Evolutionary conservation across 2,113 vertebrate genomes (phyloP), one percentile per base, ranked within the genome.

Genomic region (Oncorhynchus masou): DNA sequence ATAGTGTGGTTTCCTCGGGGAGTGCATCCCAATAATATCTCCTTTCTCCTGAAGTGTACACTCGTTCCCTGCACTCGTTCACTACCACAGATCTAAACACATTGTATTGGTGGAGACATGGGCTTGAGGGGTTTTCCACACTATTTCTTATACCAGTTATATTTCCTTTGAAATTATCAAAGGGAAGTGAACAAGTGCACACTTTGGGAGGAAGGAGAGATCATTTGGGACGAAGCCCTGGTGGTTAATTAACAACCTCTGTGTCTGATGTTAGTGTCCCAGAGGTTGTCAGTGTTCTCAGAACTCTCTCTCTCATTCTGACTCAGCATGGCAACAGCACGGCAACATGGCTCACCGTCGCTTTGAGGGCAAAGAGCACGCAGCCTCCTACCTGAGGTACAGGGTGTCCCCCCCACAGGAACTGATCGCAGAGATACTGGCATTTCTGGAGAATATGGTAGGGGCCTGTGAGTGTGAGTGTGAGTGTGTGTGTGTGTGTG

Each of bases 361-460:
- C 62, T 96, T 92, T 0, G 94, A 95, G 59, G 91, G 72, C 0
- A 90, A 54, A 54, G 81, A 83, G 0, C 94, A 95, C 0, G 94
- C 92, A 0, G 82, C 85, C 0, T 34, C 90, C 15, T 96, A 95
- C 77, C 86, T 90, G 81, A 92, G 87, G 49, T 94, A 93, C 86
- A 81, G 95, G 48, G 81, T 94, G 39, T 73, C 87, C 0, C 91
- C 92, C 0, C 85, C 90, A 1, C 20, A 82, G 2, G 87, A 92
- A 60, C 65, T 95, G 51, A 70, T 89, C 79, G 54, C 71, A 20
- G 73, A 39, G 49, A 80, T 95, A 69, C 75, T 94, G 22, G 3
- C 19, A 48, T 95, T 88, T 77, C 69, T 96, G 81, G 77, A 74
- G 71, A 86, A 90, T 72, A 92, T 85, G 89, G 95, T 95, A 83